Conservation (phyloP, 2,797 vertebrate genomes). For the Smutsia gigantea region DNA sequence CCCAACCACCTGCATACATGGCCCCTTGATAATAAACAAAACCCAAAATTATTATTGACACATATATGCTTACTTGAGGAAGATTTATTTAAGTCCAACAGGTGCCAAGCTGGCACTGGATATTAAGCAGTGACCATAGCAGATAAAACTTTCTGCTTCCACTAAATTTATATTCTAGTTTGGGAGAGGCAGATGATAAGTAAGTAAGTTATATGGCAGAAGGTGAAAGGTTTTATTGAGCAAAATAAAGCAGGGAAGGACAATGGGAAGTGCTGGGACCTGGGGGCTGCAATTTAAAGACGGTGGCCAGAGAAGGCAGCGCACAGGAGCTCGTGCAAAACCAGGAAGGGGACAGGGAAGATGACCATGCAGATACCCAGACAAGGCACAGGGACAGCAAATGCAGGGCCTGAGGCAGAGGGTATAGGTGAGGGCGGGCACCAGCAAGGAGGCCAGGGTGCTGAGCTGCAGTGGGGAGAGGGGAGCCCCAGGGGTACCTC, state of each 20-base stretch:
- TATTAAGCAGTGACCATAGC: background rate
- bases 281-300: background rate
- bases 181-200: too few species aligned
- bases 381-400: background rate
- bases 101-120: background rate
- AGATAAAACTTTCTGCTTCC: background rate
- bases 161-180: background rate
- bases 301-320: fast-evolving
- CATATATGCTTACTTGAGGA: background rate
- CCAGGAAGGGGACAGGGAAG: background rate
- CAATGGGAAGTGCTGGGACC: background rate
- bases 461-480: fast-evolving
- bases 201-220: too few species aligned
- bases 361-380: fast-evolving
- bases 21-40: background rate
- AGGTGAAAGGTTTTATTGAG: background rate
- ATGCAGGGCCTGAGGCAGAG: fast-evolving
- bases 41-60: background rate
- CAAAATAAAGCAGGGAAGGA: conserved; percentile 26
- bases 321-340: too few species aligned
- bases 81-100: background rate
- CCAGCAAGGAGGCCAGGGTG: background rate
- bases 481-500: fast-evolving
- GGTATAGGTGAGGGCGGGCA: fast-evolving
- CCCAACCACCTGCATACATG: background rate